Evolutionary conservation across 1,140 invertebrate species (phyloP), one percentile per base, ranked within the genome.

Genomic region (Tribolium madens): DNA sequence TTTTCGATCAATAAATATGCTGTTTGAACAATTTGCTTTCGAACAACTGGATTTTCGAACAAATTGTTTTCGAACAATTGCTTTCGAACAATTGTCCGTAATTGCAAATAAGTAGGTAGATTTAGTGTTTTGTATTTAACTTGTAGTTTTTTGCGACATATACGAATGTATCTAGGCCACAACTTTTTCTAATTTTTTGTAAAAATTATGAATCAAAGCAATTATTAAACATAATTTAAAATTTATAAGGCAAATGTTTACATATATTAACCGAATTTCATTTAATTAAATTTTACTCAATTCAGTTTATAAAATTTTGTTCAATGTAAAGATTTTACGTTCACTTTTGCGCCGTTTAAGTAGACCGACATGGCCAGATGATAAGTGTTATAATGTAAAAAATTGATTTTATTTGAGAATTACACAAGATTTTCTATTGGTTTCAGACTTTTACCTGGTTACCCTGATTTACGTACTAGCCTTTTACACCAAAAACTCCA

Each of bases 401-500:
- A n/a, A n/a, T n/a, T n/a, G n/a, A n/a, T n/a, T n/a, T n/a, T n/a
- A 21, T 21, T 21, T 21, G 3, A 21, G 3, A 3, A 21, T 21
- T 2, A 21, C 18, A 21, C 18, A 21, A 21, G 3, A 2, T 83
- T 83, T 78, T 76, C 89, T 90, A 50, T 42, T 42, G n/a, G n/a
- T 42, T 42, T 9, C 86, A 96, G 95, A 82, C 86, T 96, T 74
- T 88, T 92, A 9, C 85, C 89, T 72, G 94, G 94, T 1, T 89
- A 91, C 78, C 96, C 96, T 0, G 94, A 98, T 85, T 91, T 94
- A 31, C 91, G 94, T 69, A 94, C 93, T 4, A 97, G 96, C 86
- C 88, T 98, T n/a, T 87, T 99, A 0, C 94, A 99, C 87, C 97
- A 98, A 87, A 99, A 98, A 84, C 88, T 98, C 13, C 91, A 99